Base-by-base conservation (phyloP, 2,797 vertebrate species). In the Brotula barbata region DNA sequence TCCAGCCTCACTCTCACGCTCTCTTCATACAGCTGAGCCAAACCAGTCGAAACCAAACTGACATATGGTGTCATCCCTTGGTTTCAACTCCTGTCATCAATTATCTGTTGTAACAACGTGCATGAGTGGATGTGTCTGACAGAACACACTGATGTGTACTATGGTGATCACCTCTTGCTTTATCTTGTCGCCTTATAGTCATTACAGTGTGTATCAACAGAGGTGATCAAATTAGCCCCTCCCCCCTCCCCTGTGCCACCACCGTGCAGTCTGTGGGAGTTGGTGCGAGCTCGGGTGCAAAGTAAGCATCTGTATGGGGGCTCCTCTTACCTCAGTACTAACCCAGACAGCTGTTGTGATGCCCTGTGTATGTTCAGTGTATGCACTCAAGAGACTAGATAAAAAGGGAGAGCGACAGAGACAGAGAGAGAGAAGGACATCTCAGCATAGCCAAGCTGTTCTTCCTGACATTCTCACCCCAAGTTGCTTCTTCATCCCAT, bases 401-500 rank as follows among this genome's bases (percentile, higher is more conserved):
- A 28, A 4, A 4, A 8, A 8, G 8, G 25, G 25, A 28, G 25
- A 68, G 42, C 54, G 12, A 19, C 39, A 28, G 56, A 36, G 49
- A 37, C 57, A 49, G 52, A 28, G 56, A 36, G 49, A 37, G 58
- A 49, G 52, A 48, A 75, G 37, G 51, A 51, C 22, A 12, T 49
- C n/a, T n/a, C 28, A 28, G 45, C 34, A 59, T 64, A 75, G 70
- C 36, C 80, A 67, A 78, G 69, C 73, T 76, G 73, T 71, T 80
- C 58, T 56, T 57, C 40, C 49, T 59, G 62, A 65, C 76, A 81
- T 70, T 89, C 90, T 91, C 81, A 92, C 90, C 86, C 68, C 61
- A 60, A 58, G 68, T 80, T 58, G 61, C 47, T 10, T 74, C 63
- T 65, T 44, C n/a, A 7, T 63, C 61, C 73, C 36, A 76, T 89